Conservation (phyloP, 2,797 vertebrate species). For the Hydrolagus colliei region DNA sequence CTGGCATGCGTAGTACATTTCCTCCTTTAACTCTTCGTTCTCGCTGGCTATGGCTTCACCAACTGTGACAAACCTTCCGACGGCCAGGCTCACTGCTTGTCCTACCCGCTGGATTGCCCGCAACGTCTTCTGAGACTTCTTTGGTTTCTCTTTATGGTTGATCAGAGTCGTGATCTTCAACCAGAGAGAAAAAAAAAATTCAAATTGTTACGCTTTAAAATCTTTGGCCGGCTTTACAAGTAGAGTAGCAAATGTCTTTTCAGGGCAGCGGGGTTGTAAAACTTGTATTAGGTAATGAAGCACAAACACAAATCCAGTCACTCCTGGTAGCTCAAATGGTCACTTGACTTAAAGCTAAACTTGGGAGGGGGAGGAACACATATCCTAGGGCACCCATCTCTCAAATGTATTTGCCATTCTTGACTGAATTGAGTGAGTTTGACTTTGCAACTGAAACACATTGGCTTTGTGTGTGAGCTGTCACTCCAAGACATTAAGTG, state of each 20-base stretch:
- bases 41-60: conserved; percentile 91
- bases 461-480: background rate
- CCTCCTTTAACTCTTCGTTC: conserved; percentile 89
- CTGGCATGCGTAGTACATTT: conserved; percentile 86
- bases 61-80: conserved; percentile 86
- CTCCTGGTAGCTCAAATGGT: background rate
- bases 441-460: background rate
- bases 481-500: no score
- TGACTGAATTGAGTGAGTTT: background rate
- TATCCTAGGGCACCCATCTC: no score
- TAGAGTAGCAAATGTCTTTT: background rate
- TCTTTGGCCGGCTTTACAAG: background rate
- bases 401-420: background rate
- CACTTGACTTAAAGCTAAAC: background rate
- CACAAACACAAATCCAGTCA: no score
- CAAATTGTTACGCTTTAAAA: background rate
- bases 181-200: conserved; percentile 37
- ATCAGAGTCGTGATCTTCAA: conserved; percentile 94
- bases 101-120: conserved; percentile 86
- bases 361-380: background rate
- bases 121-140: conserved; percentile 86
- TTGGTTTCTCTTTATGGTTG: conserved; percentile 94
- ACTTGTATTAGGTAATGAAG: no score
- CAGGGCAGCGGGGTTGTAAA: background rate
- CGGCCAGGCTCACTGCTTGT: conserved; percentile 85